Base-by-base conservation (phyloP, 2,888 invertebrate genomes). In the Xestia ashworthii region DNA sequence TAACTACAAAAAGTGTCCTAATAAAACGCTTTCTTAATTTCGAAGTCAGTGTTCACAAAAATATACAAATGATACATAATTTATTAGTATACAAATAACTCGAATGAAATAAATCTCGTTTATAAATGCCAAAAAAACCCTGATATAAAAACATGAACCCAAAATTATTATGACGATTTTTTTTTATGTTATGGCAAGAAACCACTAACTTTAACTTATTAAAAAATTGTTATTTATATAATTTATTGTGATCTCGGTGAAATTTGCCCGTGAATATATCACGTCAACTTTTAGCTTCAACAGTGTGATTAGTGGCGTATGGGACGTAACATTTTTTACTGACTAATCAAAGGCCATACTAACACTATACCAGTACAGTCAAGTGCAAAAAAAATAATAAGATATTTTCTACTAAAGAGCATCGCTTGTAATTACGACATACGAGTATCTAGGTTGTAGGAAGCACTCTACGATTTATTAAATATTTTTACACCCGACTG, bases 111-210 rank as follows among this genome's bases (percentile, higher is more conserved):
- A 71, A 38, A 72, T 65, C 16, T 82, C 60, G 16, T 65, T n/a
- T 65, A 67, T 81, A 83, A 87, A 88, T 88, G 87, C 83, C 81
- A 44, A 76, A 76, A 60, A 74, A 62, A 74, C 88, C 88, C 85
- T 88, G 88, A 72, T 85, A 41, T 62, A 50, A 71, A 74, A 65
- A 72, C 38, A 38, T 11, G n/a, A n/a, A n/a, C 22, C 64, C 38
- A 80, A 75, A 71, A 71, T 71, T 81, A 81, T 77, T 83, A 85
- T 80, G 83, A 72, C 74, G 62, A 62, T 58, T 55, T 71, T 72
- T 69, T 55, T 62, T 48, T 25, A 68, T 67, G 71, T 84, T 87
- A 87, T 88, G 87, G 87, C 88, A 84, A 84, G 74, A 69, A 41
- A 55, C 44, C 19, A 62, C 53, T 32, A 9, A 38, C 62, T 38